These are phyloP conservation scores for Drosophila ironensis DNA, from an alignment of 1,140 invertebrate genomes.

Conservation along the genomic window DNA sequence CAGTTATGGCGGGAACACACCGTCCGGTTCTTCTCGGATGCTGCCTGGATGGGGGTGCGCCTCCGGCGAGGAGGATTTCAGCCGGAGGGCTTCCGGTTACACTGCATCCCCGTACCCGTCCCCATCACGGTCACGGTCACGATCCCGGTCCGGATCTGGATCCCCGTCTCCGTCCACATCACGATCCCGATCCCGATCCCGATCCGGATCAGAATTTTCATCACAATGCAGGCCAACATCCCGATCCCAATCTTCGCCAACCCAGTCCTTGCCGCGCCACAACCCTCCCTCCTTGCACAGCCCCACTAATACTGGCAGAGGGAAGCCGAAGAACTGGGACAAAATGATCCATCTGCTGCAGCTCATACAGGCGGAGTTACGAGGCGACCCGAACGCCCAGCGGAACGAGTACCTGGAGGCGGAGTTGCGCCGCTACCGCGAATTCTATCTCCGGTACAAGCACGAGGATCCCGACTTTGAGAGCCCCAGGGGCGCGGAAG, in stretches of 20 bases:
- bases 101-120: background rate
- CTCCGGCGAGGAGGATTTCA: background rate
- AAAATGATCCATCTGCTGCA: slow-evolving; percentile 36
- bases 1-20: no score
- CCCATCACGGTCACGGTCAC: no score
- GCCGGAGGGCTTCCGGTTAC: background rate
- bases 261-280: background rate
- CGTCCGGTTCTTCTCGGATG: background rate
- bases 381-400: slow-evolving; percentile 25
- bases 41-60: background rate
- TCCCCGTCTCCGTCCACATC: no score
- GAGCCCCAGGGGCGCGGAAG: background rate
- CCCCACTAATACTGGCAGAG: background rate
- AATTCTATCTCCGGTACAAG: slow-evolving; percentile 23
- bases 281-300: background rate
- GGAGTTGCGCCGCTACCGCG: slow-evolving; percentile 48
- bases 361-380: slow-evolving; percentile 41
- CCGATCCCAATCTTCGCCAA: slow-evolving; percentile 10
- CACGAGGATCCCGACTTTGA: slow-evolving; percentile 10
- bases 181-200: no score
- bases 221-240: no score
- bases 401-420: slow-evolving; percentile 42
- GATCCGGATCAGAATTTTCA: no score
- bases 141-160: no score
- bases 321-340: no score